Base-by-base conservation (phyloP, 1,140 invertebrate species). In the Pseudachorutes palmiensis region DNA sequence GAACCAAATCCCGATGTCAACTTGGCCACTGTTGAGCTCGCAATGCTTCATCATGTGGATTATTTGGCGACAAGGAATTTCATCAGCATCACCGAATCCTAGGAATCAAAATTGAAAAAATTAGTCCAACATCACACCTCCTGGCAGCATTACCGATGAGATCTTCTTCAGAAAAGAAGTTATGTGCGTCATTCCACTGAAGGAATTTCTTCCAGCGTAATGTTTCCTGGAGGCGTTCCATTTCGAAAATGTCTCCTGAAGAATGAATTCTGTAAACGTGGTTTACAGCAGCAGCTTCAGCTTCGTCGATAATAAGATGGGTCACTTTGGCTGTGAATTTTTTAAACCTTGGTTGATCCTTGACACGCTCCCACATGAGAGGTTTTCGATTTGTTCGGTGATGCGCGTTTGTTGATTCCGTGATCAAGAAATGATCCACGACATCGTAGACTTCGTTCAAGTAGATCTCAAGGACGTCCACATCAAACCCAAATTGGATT, bases 1-100 rank as follows among this genome's bases (percentile, higher is more conserved):
- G 30, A 36, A 62, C 65, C 65, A 67, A 61, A 62, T 61, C 28
- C 64, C 64, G 28, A 65, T 16, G 30, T 65, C 64, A n/a, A 65
- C 26, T 28, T 5, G 26, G 22, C 62, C 49, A 22, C 48, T 22
- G 3, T 26, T n/a, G 2, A 59, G 48, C 32, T 60, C 28, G 26
- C 64, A 65, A 29, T 65, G 29, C 19, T 61, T 62, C 2, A 65
- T n/a, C 45, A 31, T 26, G 30, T 60, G 19, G 16, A 65, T 26
- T 2, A 22, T 65, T 12, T 31, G 19, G 2, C 64, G 64, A 30
- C 59, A 9, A 12, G 64, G 48, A 30, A 65, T 59, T 33, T 65
- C 64, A 30, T 65, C 64, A 61, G 29, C 41, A 36, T 65, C 64
- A 31, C 64, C 64, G 26, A 65, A 62, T 28, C 64, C 64, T 60